Evolutionary conservation across 1,140 invertebrate species (phyloP).

Genomic region (Diorhabda carinulata): DNA sequence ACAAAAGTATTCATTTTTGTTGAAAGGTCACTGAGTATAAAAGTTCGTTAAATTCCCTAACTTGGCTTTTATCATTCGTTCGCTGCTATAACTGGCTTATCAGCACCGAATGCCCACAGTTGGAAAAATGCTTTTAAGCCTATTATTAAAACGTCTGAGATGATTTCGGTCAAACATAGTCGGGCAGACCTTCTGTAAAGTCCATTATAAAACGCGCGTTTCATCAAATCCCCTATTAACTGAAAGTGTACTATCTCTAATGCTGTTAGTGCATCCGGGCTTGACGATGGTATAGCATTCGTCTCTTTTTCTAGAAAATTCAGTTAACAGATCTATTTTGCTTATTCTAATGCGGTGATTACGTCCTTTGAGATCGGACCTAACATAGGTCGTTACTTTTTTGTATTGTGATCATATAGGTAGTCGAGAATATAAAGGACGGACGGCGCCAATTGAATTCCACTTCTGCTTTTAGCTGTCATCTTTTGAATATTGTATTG

Average conservation of each 20-base stretch:
- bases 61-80: not conserved
- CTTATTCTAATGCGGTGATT: conserved; percentile 7
- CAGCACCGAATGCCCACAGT: not conserved
- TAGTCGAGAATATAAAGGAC: no score
- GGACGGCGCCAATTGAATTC: no score
- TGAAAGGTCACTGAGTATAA: no score
- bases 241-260: conserved; percentile 44
- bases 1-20: no score
- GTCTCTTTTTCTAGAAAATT: conserved; percentile 38
- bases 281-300: conserved; percentile 27
- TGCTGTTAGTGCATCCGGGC: conserved; percentile 42
- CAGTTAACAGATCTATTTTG: conserved; percentile 38
- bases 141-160: conserved; percentile 3
- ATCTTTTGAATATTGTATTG: no score
- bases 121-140: not conserved
- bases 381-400: no score
- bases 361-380: not conserved
- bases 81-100: not conserved
- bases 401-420: no score
- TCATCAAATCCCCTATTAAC: conserved; percentile 46
- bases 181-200: conserved; percentile 37
- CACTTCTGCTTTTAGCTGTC: no score
- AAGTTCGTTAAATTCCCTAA: not conserved
- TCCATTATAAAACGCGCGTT: conserved; percentile 42
- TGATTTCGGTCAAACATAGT: conserved; percentile 1